Evolutionary conservation across 37 sponge, comb jelly and placozoan species (phyloP).

Genomic region (Aplysina aerophoba): DNA sequence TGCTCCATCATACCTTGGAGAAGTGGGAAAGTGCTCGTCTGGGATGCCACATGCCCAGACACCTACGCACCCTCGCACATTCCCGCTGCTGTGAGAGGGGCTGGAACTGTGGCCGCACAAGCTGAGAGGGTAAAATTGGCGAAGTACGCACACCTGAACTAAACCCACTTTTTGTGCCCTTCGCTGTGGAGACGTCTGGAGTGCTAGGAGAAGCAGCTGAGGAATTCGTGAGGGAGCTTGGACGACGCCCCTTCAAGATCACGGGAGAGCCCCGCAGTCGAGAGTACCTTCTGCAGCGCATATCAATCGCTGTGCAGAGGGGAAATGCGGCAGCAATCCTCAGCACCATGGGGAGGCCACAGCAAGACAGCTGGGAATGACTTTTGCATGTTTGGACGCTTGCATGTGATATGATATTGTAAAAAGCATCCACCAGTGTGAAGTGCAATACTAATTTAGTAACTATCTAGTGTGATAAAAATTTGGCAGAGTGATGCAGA

Average conservation of each 20-base stretch:
- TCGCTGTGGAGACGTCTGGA: not conserved
- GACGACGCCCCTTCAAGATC: not conserved
- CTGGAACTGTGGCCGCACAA: not conserved
- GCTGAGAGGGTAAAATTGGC: not conserved
- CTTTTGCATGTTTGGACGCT: too few relatives aligned
- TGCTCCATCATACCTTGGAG: constrained; percentile 38
- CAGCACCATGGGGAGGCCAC: too few relatives aligned
- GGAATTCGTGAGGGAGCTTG: not conserved
- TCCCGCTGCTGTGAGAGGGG: not conserved
- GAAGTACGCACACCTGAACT: not conserved
- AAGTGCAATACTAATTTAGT: too few relatives aligned
- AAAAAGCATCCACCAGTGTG: too few relatives aligned
- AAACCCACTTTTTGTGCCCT: not conserved
- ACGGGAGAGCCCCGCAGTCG: not conserved
- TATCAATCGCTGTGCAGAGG: constrained; percentile 2
- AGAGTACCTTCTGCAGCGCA: not conserved
- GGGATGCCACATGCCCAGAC: constrained; percentile 30
- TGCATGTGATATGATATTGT: too few relatives aligned
- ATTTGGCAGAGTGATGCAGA: too few relatives aligned
- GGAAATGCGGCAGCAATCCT: constrained; percentile 10
- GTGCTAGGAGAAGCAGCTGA: not conserved
- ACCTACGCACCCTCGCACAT: not conserved
- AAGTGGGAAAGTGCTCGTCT: not conserved
- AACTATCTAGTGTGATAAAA: too few relatives aligned
- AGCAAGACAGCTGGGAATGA: too few relatives aligned